phyloP scores from a whole-genome alignment of 2,888 invertebrate species.

The Eristalinus aeneus region DNA sequence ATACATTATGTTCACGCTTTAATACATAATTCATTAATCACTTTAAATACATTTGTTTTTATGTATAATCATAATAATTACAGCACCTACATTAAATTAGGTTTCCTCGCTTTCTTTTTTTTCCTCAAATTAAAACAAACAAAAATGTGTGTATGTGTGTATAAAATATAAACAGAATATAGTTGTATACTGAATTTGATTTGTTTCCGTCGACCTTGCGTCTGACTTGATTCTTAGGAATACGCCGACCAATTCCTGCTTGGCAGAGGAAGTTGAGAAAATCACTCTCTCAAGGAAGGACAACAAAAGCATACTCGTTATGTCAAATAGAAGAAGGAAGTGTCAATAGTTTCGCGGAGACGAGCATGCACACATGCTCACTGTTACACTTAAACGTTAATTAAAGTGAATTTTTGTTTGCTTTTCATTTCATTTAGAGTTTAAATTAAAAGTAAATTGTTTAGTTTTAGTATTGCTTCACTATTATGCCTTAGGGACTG shows the following conservation, averaged over 20 bases:
- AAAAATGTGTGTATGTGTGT: constrained; percentile 2
- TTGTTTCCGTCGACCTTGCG: constrained; percentile 10
- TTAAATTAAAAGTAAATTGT: constrained; percentile 30
- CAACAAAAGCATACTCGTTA: not conserved
- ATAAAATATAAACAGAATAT: not conserved
- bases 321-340: not conserved
- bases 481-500: constrained; percentile 24
- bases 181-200: constrained; percentile 11
- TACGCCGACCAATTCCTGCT: constrained; percentile 48
- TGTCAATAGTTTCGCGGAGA: constrained; percentile 33
- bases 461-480: constrained; percentile 56
- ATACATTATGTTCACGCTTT: constrained; percentile 70
- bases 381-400: constrained; percentile 30
- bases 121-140: constrained; percentile 42
- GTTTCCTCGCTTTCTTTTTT: constrained; percentile 27
- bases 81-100: constrained; percentile 71
- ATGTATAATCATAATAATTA: constrained; percentile 69
- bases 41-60: constrained; percentile 59
- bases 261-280: constrained; percentile 32
- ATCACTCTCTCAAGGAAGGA: not conserved
- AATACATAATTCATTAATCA: constrained; percentile 69
- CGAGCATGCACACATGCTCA: constrained; percentile 28
- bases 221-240: constrained; percentile 48
- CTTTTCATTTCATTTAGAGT: constrained; percentile 9
- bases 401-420: constrained; percentile 23